Conservation (phyloP, 2,888 invertebrate species). For the Malachius bipustulatus region DNA sequence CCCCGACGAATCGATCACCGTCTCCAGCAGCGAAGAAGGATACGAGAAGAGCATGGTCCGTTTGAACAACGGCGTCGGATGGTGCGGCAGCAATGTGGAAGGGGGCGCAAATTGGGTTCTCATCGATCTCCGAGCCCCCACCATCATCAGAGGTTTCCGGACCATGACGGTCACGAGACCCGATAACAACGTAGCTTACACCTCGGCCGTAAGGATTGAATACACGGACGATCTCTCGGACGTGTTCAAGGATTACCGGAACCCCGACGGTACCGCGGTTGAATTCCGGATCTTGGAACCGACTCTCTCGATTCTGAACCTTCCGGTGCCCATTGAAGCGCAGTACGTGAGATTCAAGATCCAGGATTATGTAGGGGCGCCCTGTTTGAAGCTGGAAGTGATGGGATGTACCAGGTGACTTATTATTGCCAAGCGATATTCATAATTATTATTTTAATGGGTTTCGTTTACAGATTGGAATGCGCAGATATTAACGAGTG, state of each 20-base stretch:
- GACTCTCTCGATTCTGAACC: constrained; percentile 77
- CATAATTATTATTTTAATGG: too few species aligned
- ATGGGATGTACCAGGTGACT: constrained; percentile 89
- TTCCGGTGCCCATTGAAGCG: constrained; percentile 85
- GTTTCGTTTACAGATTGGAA: too few species aligned
- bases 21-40: constrained; percentile 71
- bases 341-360: constrained; percentile 78
- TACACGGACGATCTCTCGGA: constrained; percentile 84
- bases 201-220: constrained; percentile 78
- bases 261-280: constrained; percentile 85
- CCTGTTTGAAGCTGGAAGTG: constrained; percentile 79
- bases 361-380: constrained; percentile 76
- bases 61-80: constrained; percentile 70
- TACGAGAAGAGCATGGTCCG: constrained; percentile 75
- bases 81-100: constrained; percentile 81
- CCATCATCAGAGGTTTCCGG: constrained; percentile 79
- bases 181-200: constrained; percentile 76
- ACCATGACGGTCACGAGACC: constrained; percentile 77
- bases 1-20: constrained; percentile 78
- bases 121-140: constrained; percentile 78
- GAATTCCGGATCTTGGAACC: constrained; percentile 85
- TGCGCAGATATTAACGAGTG: constrained; percentile 87
- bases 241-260: constrained; percentile 80
- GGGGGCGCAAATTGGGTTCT: constrained; percentile 83
- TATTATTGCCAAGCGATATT: too few species aligned